Evolutionary conservation across 2,113 vertebrate species (phyloP), one percentile per base, ranked within the genome.

Genomic region (Nycticebus coucang): DNA sequence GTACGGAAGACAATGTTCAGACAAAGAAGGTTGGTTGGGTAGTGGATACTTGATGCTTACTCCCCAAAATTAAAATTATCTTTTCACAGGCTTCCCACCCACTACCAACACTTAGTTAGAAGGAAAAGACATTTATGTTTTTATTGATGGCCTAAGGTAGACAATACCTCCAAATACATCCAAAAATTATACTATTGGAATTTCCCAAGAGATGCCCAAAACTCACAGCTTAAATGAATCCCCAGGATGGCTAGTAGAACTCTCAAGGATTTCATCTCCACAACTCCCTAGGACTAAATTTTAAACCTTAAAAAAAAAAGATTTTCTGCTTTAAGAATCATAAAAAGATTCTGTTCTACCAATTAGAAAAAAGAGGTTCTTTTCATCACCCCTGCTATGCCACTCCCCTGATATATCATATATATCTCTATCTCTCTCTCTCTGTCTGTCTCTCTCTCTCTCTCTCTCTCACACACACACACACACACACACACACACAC

Each of bases 201-300:
- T 3, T 28, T 53, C 28, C 55, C 53, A 33, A 87, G 35, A 78
- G 33, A 89, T 72, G 7, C 15, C 17, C 30, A 55, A 80, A 91
- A 97, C 96, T 97, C 72, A 97, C 97, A 64, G 18, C 12, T 81
- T 57, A 97, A 26, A 2, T 95, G 97, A 93, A 97, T 66, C 92
- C 94, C 94, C 55, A 96, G 72, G 14, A 82, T 78, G 60, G 82
- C 37, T 7, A 96, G 15, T 0, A 28, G 88, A 87, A 69, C 9
- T 28, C 28, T 22, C 1, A 81, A 50, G 3, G 10, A 68, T 28
- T 33, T 24, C 92, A 72, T 89, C 14, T 77, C 50, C 26, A 2
- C 59, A 41, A 12, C 91, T 93, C 57, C 87, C 37, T 77, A 87
- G 22, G 55, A 87, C 3, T 89, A 69, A 79, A 87, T 35, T 72